Evolutionary conservation across 2,888 invertebrate genomes (phyloP), one percentile per base, ranked within the genome.

Genomic region (Acronicta alni): DNA sequence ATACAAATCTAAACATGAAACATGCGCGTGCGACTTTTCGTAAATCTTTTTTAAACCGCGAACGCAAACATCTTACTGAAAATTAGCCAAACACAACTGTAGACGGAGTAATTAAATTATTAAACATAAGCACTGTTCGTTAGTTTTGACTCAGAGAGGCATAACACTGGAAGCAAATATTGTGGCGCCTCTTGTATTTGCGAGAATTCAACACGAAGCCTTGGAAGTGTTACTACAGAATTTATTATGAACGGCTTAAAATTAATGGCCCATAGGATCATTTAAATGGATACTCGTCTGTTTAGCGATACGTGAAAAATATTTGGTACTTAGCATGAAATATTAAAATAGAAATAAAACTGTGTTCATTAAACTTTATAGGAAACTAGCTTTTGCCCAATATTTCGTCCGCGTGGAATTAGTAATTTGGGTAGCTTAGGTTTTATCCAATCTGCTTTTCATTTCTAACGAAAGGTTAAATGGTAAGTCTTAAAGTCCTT

Each of bases 181-280:
- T 44, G 38, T 37, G 67, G 67, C 67, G 61, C 61, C 67, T 55
- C 43, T 46, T 23, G 30, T 60, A 38, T 52, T 60, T 47, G 46
- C 45, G 15, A 18, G 37, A 26, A 53, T 46, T 66, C 17, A 30
- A 9, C 38, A 53, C 17, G 43, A 18, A 60, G 46, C 66, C 66
- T 67, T 67, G 66, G 10, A 23, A 43, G 1, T 60, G 49, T 49
- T 67, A 41, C 32, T 15, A 38, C 18, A 38, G 20, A 23, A 20
- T 67, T 47, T 55, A 47, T 67, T 47, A 32, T 48, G 44, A 39
- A 35, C 14, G 35, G 10, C 38, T 12, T 54, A 46, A 49, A 59
- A 46, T 46, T 42, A 20, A 66, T 53, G 41, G 10, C n/a, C 48
- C 18, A 53, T 38, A 32, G 14, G 26, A 32, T 44, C 35, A 30